Conservation (phyloP, 2,888 invertebrate genomes). For the Rhopalosiphum nymphaeae region DNA sequence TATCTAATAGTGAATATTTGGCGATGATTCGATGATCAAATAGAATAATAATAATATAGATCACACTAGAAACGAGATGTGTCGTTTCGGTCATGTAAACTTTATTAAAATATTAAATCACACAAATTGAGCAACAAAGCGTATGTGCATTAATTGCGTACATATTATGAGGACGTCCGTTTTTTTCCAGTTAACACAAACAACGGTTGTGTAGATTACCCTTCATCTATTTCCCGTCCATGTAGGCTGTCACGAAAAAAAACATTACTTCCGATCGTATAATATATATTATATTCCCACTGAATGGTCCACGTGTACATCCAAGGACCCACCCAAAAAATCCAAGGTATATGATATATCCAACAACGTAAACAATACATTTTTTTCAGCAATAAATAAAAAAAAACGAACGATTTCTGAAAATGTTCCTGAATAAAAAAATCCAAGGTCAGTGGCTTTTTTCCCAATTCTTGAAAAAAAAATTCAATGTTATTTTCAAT, state of each 20-base stretch:
- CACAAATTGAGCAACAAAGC: conserved; percentile 59
- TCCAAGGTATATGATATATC: conserved; percentile 36
- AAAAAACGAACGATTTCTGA: background rate
- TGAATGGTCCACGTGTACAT: conserved; percentile 16
- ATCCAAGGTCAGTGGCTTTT: background rate
- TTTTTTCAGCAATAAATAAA: background rate
- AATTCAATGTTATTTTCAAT: background rate
- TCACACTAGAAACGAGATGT: conserved; percentile 15
- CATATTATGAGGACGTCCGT: conserved; percentile 62
- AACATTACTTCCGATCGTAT: conserved; percentile 49
- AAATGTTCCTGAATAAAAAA: conserved; percentile 10
- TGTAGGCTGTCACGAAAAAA: conserved; percentile 41
- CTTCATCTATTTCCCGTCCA: conserved; percentile 57
- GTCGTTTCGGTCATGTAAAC: conserved; percentile 31
- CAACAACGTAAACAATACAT: conserved; percentile 35
- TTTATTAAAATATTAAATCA: conserved; percentile 42
- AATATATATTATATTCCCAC: conserved; percentile 22
- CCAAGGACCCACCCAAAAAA: conserved; percentile 43
- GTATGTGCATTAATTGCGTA: conserved; percentile 35
- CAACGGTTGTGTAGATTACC: conserved; percentile 51
- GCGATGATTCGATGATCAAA: background rate
- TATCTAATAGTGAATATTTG: background rate
- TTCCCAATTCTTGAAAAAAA: background rate
- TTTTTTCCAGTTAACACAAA: conserved; percentile 60
- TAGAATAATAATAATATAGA: background rate